Conservation (phyloP, 2,797 vertebrate species). For the Toxotes lorentzi region DNA sequence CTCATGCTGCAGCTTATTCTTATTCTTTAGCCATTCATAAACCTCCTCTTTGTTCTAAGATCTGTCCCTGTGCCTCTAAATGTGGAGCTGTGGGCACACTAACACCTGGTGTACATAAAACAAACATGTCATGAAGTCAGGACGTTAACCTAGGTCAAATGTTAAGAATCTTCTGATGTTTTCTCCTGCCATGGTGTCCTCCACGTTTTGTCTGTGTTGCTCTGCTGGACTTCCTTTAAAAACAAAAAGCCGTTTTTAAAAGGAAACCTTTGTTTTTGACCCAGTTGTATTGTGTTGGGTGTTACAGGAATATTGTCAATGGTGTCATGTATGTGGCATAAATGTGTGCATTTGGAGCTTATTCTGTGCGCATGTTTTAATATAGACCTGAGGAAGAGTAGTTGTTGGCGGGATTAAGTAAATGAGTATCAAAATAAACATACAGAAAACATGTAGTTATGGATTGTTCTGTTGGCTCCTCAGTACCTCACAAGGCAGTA, state of each 20-base stretch:
- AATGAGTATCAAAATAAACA: not conserved
- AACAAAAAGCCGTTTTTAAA: not conserved
- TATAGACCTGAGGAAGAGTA: not conserved
- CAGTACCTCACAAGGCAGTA: not conserved
- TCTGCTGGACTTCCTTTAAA: conserved; percentile 54
- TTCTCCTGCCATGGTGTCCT: conserved; percentile 54
- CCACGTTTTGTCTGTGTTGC: conserved; percentile 20
- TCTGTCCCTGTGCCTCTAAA: conserved; percentile 20
- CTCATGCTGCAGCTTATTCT: not conserved
- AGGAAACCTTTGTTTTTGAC: conserved; percentile 9
- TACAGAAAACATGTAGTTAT: not conserved
- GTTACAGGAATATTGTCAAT: not conserved
- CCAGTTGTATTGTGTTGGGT: not conserved
- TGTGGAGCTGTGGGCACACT: not conserved
- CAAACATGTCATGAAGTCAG: conserved; percentile 42
- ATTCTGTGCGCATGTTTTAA: not conserved
- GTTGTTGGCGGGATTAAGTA: conserved; percentile 13
- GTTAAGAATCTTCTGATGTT: conserved; percentile 42
- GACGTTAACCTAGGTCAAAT: conserved; percentile 41
- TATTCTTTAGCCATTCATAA: conserved; percentile 12
- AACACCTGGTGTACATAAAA: conserved; percentile 25
- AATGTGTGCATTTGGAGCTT: not conserved
- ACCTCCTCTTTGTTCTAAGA: conserved; percentile 9
- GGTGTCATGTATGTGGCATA: not conserved
- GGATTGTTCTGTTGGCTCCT: not conserved